phyloP scores from a whole-genome alignment of 2,797 vertebrate genomes.

The Poecile montanus region DNA sequence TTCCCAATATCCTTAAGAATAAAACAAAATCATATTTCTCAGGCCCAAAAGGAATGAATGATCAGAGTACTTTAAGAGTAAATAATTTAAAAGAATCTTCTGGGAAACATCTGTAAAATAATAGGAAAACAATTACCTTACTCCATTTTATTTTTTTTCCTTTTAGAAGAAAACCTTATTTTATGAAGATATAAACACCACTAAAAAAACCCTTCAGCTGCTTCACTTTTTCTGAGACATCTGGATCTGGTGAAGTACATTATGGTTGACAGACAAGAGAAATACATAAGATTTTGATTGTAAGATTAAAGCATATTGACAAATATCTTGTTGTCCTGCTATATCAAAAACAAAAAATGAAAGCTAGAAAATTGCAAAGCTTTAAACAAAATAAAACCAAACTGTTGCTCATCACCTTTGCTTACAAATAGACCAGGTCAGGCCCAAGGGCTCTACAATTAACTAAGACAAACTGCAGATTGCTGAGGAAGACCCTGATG shows the following conservation, averaged over 20 bases:
- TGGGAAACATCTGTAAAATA: background rate
- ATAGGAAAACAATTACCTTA: background rate
- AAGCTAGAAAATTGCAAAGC: background rate
- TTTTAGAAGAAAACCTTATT: background rate
- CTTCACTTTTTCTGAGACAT: background rate
- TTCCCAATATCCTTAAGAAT: background rate
- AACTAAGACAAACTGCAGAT: background rate
- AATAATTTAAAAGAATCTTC: background rate
- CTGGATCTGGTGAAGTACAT: background rate
- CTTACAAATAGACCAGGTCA: background rate
- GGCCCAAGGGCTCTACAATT: background rate
- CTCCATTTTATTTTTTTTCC: accelerated
- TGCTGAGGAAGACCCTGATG: background rate
- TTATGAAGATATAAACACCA: background rate
- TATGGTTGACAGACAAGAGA: background rate
- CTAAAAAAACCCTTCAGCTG: background rate
- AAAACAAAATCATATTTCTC: background rate
- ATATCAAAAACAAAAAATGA: background rate
- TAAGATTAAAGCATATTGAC: background rate
- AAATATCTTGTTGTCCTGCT: background rate
- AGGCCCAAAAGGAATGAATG: background rate
- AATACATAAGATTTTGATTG: background rate
- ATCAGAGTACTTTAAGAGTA: background rate
- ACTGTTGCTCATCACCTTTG: background rate
- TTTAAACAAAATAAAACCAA: background rate